Base-by-base conservation (phyloP, 2,888 invertebrate species). In the Ormyrus rosae region DNA sequence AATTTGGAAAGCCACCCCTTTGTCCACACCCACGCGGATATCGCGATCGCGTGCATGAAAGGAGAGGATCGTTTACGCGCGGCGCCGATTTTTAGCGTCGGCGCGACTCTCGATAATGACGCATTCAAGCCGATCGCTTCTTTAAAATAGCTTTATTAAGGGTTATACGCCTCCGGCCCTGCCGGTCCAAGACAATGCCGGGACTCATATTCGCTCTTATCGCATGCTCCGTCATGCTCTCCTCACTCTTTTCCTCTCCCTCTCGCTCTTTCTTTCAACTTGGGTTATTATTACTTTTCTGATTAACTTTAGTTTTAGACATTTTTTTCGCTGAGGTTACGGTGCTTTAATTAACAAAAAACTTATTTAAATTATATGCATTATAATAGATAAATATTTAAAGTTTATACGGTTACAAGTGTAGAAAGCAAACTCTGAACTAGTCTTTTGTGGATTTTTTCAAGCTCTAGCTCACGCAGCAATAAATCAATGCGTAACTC, bases 81-180 rank as follows among this genome's bases (percentile, higher is more conserved):
- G 48, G 6, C 6, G 34, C 50, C 50, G 2, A 73, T 56, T 50
- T 76, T 55, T 74, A 64, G 48, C 58, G 45, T 56, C 10, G 10
- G 5, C 61, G 13, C 51, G 34, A 34, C 34, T 13, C 45, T 74
- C 55, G 55, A 58, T 72, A 77, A 81, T 71, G 77, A 81, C 63
- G 77, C 61, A 81, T 78, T 76, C 58, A 73, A 72, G 60, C 46
- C 64, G 55, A 63, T 76, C 65, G 78, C 72, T 81, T 72, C 81
- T 81, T 81, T 79, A 72, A 81, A 79, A 81, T 81, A 79, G 61
- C 75, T 81, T 81, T 79, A 79, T 81, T 79, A 79, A 78, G 56
- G 74, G 67, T 72, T 77, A 81, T 56, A 63, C 70, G 71, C 79
- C 76, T 68, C 56, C 69, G 56, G 50, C 34, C n/a, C 53, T 53